A percentile compares a stretch with the other conserved stretches of the same genome.
These are phyloP conservation scores for Urophycis tenuis DNA, from an alignment of 2,797 vertebrate genomes.

Conservation along the genomic window DNA sequence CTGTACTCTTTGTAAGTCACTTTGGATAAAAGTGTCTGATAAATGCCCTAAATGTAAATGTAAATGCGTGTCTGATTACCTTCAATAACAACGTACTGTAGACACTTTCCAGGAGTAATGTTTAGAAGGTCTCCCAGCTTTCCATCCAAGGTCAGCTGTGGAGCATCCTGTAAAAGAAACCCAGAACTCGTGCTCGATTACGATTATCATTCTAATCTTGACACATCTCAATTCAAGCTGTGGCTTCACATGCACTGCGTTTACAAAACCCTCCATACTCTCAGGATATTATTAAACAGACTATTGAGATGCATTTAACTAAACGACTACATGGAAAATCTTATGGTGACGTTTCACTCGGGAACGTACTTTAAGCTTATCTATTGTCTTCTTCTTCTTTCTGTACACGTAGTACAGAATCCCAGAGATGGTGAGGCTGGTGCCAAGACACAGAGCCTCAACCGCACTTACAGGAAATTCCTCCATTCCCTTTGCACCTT, in stretches of 20 bases:
- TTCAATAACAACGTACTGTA: slow-evolving; percentile 80
- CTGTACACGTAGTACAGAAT: slow-evolving; percentile 78
- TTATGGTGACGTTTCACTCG: neutral
- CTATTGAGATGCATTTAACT: neutral
- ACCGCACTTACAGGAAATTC: slow-evolving; percentile 52
- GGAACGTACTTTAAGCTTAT: slow-evolving; percentile 71
- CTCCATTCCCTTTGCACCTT: slow-evolving; percentile 64
- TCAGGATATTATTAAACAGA: neutral
- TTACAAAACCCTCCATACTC: neutral
- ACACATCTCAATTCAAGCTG: neutral
- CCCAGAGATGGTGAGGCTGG: slow-evolving; percentile 75
- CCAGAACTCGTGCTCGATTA: too few species aligned
- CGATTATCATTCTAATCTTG: neutral
- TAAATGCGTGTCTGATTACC: slow-evolving; percentile 68
- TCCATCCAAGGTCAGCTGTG: slow-evolving; percentile 68
- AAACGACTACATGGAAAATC: neutral
- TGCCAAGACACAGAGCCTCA: slow-evolving; percentile 74
- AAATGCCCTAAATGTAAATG: too few species aligned
- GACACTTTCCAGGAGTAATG: slow-evolving; percentile 67
- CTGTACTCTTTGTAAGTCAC: too few species aligned
- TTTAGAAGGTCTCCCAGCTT: slow-evolving; percentile 70
- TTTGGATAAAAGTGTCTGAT: too few species aligned
- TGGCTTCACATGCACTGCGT: neutral
- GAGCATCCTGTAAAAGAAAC: slow-evolving; percentile 67
- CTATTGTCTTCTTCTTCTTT: slow-evolving; percentile 64